Evolutionary conservation across 2,888 invertebrate genomes (phyloP).

Genomic region (Clepsis dumicolana): DNA sequence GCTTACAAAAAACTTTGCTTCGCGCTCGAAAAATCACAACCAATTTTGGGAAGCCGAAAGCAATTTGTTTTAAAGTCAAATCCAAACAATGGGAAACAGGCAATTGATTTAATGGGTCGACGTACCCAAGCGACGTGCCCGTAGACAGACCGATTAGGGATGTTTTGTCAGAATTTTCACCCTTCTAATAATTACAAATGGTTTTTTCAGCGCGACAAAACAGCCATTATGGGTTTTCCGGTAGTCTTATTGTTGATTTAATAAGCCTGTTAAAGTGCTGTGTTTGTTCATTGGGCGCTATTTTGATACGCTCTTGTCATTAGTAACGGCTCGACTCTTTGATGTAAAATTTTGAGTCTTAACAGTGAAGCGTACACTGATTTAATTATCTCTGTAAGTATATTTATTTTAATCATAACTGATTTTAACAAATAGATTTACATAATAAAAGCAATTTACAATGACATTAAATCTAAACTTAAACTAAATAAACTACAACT

Average conservation of each 20-base stretch:
- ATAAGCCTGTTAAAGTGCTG: constrained; percentile 20
- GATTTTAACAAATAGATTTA: no score
- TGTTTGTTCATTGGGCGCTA: constrained; percentile 7
- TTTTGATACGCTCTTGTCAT: constrained; percentile 10
- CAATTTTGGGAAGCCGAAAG: constrained; percentile 35
- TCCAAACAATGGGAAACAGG: constrained; percentile 40
- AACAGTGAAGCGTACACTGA: neutral
- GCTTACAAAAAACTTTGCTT: constrained; percentile 15
- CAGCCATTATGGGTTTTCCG: constrained; percentile 30
- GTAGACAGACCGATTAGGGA: constrained; percentile 39
- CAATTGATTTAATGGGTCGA: constrained; percentile 42
- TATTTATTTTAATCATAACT: no score
- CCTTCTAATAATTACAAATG: constrained; percentile 43
- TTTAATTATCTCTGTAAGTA: no score
- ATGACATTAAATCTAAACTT: no score
- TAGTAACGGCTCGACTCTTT: neutral
- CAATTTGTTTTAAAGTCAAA: constrained; percentile 45
- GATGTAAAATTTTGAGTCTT: constrained; percentile 6
- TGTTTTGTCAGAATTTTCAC: constrained; percentile 38
- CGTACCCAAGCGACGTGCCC: constrained; percentile 28
- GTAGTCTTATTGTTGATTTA: constrained; percentile 18
- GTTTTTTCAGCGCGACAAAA: constrained; percentile 34
- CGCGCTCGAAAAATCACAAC: constrained; percentile 39
- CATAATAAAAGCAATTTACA: no score
- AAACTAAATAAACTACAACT: no score